Evolutionary conservation across 2,888 invertebrate genomes (phyloP).

Genomic region (Hedychridium roseum): DNA sequence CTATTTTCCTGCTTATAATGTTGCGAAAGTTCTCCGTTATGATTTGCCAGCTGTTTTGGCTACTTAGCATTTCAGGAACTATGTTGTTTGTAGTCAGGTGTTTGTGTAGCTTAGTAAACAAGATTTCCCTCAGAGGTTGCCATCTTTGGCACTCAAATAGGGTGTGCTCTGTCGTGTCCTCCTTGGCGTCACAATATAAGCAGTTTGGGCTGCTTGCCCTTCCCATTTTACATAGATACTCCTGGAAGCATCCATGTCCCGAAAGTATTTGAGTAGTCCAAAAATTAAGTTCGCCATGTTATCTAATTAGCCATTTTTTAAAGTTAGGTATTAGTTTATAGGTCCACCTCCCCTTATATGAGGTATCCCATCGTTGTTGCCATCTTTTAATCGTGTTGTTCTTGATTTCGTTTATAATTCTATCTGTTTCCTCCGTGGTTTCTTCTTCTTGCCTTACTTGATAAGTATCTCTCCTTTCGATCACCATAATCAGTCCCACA

Average conservation of each 20-base stretch:
- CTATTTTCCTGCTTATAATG: too few species aligned
- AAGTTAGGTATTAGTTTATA: background rate
- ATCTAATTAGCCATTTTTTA: background rate
- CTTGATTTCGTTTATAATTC: too few species aligned
- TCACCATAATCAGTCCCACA: conserved; percentile 17
- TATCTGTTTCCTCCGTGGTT: background rate
- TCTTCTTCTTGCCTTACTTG: background rate
- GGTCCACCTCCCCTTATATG: too few species aligned
- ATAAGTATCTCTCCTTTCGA: background rate
- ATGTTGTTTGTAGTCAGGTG: too few species aligned
- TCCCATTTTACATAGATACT: conserved; percentile 25
- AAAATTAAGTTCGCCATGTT: conserved; percentile 2
- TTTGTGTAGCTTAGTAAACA: too few species aligned
- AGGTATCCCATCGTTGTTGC: background rate
- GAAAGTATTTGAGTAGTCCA: conserved; percentile 28
- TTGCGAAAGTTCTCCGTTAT: too few species aligned
- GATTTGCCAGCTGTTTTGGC: too few species aligned
- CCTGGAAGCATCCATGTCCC: conserved; percentile 31
- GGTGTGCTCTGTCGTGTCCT: conserved; percentile 26
- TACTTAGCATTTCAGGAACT: too few species aligned
- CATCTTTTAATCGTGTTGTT: background rate
- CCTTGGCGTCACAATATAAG: conserved; percentile 10
- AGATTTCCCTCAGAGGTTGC: too few species aligned
- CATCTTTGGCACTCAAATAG: conserved; percentile 31
- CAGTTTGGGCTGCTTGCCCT: conserved; percentile 15